Base-by-base conservation (phyloP, 2,113 vertebrate genomes). In the Xiphorhynchus elegans region DNA sequence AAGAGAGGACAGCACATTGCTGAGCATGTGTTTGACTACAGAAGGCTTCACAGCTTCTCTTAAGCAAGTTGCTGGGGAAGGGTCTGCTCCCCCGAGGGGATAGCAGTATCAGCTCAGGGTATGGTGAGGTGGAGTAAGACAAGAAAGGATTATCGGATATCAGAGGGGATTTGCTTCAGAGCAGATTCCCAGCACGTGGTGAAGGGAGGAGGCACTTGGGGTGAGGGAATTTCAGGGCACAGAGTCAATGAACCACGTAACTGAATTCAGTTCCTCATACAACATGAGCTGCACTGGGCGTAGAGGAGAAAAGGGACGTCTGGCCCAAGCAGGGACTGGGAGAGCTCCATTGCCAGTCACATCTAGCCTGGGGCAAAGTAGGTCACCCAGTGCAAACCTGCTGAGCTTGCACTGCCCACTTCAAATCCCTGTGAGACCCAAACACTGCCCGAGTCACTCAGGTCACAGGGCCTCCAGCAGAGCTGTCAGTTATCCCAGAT, bases 211-310 rank as follows among this genome's bases (percentile, higher is more conserved):
- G 84, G 91, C 1, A 29, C 84, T 91, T 75, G 87, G 67, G 81
- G 93, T 9, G 2, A 95, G 94, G 87, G 89, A 94, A 96, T 96
- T 96, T 95, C 95, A 94, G 95, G 96, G 92, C 76, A 88, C 72
- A 72, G 88, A 88, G 70, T 93, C 90, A 95, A 74, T 84, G 88
- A 94, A 94, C 88, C 90, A 95, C 64, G 0, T 86, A 95, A 93
- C 85, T 95, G 92, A 90, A 94, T 96, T 91, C 87, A 84, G 11
- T 90, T 96, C 87, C 75, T 90, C 82, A 64, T 88, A 90, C 94
- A 95, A 84, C 79, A 89, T 1, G 37, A 92, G 56, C 95, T 91
- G 67, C 67, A 50, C 50, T 3, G 17, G 60, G 66, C 1, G 0
- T 49, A 58, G 42, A 72, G 59, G 88, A 94, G 83, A 92, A 74